phyloP scores from a whole-genome alignment of 1,140 invertebrate genomes.

The Cydia splendana region DNA sequence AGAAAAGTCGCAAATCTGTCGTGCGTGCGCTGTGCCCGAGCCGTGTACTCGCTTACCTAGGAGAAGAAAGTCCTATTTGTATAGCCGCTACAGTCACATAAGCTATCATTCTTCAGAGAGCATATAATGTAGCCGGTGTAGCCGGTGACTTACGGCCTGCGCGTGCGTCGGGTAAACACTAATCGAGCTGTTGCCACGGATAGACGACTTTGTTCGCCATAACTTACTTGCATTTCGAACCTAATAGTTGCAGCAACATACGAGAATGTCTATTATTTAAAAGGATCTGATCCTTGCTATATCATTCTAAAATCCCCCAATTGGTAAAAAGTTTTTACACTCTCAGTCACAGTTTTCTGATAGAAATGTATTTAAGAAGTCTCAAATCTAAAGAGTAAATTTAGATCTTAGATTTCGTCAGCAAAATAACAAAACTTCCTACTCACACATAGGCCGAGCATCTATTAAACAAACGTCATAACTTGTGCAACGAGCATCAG shows the following conservation, averaged over 20 bases:
- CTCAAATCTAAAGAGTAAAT: too few species aligned
- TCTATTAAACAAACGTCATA: too few species aligned
- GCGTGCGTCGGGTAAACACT: conserved; percentile 31
- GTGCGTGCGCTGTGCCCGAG: conserved; percentile 11
- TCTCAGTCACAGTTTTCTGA: neutral
- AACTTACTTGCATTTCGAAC: conserved; percentile 29
- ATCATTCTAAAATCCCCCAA: neutral
- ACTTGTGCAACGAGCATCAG: too few species aligned
- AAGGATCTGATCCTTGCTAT: neutral
- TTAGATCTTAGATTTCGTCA: too few species aligned
- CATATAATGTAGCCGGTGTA: conserved; percentile 8
- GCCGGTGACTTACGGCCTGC: conserved; percentile 28
- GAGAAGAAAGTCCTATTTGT: neutral
- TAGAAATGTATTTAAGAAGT: neutral
- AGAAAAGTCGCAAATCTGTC: conserved; percentile 34
- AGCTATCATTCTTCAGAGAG: neutral
- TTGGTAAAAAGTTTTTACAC: neutral
- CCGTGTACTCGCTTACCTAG: neutral
- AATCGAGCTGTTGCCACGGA: conserved; percentile 32
- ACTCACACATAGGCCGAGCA: too few species aligned
- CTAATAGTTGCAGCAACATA: neutral
- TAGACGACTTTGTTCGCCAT: conserved; percentile 30
- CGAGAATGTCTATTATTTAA: conserved; percentile 24
- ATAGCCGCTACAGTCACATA: neutral
- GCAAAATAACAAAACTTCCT: too few species aligned